These are phyloP conservation scores for Agelaius tricolor DNA, from an alignment of 2,113 vertebrate species.

Conservation along the genomic window DNA sequence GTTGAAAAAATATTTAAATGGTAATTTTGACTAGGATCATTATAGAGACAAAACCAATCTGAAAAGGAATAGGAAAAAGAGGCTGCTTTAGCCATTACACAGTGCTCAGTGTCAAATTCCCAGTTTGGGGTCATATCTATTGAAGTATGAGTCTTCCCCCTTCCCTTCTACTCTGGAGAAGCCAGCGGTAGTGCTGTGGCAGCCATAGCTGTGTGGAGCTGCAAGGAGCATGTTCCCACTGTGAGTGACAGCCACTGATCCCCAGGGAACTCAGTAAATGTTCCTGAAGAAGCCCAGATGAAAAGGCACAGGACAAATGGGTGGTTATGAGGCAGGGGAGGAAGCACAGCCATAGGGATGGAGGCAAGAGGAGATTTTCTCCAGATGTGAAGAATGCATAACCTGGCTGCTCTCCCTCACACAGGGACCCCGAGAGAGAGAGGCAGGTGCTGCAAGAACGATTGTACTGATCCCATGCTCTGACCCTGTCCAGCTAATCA, in stretches of 20 bases:
- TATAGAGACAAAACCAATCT: not conserved
- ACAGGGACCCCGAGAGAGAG: not conserved
- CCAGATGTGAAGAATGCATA: not conserved
- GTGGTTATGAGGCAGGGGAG: not conserved
- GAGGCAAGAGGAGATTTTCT: not conserved
- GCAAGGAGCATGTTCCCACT: not conserved
- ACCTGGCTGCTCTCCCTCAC: not conserved
- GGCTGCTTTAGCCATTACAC: not conserved
- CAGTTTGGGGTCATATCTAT: not conserved
- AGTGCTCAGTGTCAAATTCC: not conserved
- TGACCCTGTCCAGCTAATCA: not conserved
- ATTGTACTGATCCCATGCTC: not conserved
- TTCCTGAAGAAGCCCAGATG: not conserved
- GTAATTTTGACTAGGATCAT: not conserved
- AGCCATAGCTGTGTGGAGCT: not conserved
- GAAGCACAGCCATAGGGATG: not conserved
- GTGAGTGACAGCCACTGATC: not conserved
- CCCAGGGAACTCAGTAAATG: not conserved
- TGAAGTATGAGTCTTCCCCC: not conserved
- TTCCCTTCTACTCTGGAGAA: not conserved
- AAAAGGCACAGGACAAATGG: not conserved
- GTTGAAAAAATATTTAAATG: conserved; percentile 1
- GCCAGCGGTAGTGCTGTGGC: not conserved
- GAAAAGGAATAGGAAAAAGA: not conserved
- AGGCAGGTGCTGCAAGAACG: fast-evolving